Conservation (phyloP, 2,797 vertebrate genomes). For the Manis crassicaudata region DNA sequence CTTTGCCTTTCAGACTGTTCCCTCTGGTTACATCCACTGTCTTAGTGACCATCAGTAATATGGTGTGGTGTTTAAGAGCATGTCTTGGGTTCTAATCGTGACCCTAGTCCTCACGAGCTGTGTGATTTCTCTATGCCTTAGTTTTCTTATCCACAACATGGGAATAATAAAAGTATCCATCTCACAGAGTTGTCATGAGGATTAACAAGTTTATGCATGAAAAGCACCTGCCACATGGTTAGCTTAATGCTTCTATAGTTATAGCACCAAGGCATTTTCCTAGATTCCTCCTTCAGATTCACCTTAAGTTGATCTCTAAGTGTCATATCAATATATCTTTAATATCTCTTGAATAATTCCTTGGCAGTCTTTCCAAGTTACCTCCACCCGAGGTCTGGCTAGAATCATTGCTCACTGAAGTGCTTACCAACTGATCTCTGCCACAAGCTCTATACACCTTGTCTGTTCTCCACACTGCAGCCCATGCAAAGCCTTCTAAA, state of each 20-base stretch:
- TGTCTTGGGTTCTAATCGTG: slow-evolving; percentile 4
- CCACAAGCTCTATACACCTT: background rate
- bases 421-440: background rate
- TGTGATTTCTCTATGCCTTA: background rate
- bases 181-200: background rate
- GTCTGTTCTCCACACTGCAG: background rate
- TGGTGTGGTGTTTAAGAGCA: background rate
- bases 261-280: background rate
- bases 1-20: background rate
- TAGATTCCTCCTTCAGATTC: background rate
- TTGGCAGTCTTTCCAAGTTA: background rate
- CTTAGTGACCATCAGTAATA: background rate
- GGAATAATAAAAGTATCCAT: background rate
- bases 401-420: background rate
- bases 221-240: background rate
- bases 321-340: background rate
- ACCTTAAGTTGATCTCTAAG: background rate
- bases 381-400: background rate
- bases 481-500: background rate
- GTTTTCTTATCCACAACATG: background rate
- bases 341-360: background rate
- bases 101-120: background rate
- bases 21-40: background rate
- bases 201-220: background rate
- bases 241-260: background rate